Evolutionary conservation across 2,113 vertebrate species (phyloP), one percentile per base, ranked within the genome.

Genomic region (Myiopsitta monachus): DNA sequence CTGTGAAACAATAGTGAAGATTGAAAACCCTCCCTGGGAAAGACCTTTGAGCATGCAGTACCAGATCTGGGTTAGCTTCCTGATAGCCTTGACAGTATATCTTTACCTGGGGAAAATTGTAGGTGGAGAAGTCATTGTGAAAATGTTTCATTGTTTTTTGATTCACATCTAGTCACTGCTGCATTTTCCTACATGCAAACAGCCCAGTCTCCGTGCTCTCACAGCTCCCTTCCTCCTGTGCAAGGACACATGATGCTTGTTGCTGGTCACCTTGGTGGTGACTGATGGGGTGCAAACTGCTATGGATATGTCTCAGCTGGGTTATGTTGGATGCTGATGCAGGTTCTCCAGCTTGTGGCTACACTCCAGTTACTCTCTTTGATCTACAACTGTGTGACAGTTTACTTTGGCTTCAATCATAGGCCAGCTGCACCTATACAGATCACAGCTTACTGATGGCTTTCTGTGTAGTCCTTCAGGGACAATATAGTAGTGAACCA

Each of bases 61-160:
- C 61, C 38, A 88, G 21, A 66, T 62, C 12, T 21, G 21, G 2
- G 1, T 47, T 88, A 38, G n/a, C 39, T 84, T 82, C 16, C 36
- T 49, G 5, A n/a, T 64, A 33, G 0, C 27, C 24, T 68, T 57
- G 28, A 21, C 57, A 13, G 0, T 26, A 2, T 64, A 15, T 59
- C 33, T 47, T 94, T 82, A 36, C 80, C 47, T 77, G n/a, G 43
- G 17, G 78, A 77, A 47, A 43, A n/a, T 7, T 5, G 21, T n/a
- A 14, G 22, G 17, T 4, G 3, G 17, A 44, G 30, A 85, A 91
- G 27, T 63, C 0, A 0, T 64, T 0, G 0, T 36, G 52, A n/a
- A 47, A 67, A 4, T 7, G 5, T 89, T 72, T 62, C 9, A 3
- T 6, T 41, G 18, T 43, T 87, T 44, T 92, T 72, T n/a, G 49